Conservation (phyloP, 2,113 vertebrate species). For the Sturnira hondurensis region DNA sequence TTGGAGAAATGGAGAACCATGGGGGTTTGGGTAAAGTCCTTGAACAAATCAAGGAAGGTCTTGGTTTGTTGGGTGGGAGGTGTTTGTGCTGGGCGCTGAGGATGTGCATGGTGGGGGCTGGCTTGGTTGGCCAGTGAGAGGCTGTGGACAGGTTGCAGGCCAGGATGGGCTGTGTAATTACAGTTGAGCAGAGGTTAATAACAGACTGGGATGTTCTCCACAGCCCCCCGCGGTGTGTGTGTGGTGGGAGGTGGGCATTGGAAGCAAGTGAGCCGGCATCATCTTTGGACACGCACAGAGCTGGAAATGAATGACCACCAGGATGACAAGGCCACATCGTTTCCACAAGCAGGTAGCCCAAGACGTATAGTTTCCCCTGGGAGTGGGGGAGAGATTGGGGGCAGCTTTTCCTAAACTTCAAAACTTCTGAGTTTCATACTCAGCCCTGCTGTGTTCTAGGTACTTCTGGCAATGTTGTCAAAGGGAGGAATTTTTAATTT, state of each 20-base stretch:
- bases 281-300: not conserved
- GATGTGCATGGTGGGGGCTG: constrained; percentile 61
- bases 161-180: constrained; percentile 42
- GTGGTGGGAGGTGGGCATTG: not conserved
- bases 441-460: not conserved
- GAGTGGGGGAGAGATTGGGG: not conserved
- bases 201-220: not conserved
- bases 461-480: not conserved
- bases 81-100: constrained; percentile 43
- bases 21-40: not conserved
- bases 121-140: constrained; percentile 64
- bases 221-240: not conserved
- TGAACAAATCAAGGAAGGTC: not conserved
- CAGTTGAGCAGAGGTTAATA: constrained; percentile 16
- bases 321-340: accelerated
- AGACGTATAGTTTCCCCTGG: no score
- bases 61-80: constrained; percentile 22
- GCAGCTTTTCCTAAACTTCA: not conserved
- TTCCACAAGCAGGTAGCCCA: not conserved
- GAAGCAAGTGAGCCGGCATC: not conserved
- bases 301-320: accelerated
- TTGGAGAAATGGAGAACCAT: accelerated
- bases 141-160: constrained; percentile 57
- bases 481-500: not conserved
- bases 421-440: not conserved